A percentile compares a stretch with the other conserved stretches of the same genome.
Evolutionary conservation across 1,140 invertebrate species (phyloP).

Genomic region (Drosophila equinoxialis): DNA sequence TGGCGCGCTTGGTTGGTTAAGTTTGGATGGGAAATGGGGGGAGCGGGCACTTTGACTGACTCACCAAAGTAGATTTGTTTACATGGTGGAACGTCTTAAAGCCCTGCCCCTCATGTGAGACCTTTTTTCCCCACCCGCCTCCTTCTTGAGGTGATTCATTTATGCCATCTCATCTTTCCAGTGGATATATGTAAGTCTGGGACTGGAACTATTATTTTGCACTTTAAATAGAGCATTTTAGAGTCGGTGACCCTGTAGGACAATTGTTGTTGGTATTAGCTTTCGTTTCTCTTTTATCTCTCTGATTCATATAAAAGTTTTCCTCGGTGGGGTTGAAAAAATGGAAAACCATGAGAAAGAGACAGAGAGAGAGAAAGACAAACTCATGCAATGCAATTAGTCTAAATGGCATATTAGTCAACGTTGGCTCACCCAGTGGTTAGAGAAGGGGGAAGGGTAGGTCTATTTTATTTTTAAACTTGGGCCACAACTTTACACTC

Average conservation of each 20-base stretch:
- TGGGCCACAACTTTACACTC: conserved; percentile 19
- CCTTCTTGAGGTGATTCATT: too few relatives aligned
- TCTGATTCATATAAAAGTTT: conserved; percentile 18
- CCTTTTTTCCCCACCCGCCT: background rate
- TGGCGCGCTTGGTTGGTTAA: conserved; percentile 13
- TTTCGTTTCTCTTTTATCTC: background rate
- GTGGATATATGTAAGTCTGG: too few relatives aligned
- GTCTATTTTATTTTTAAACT: conserved; percentile 17
- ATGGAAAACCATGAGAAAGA: background rate
- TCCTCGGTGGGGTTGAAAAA: background rate
- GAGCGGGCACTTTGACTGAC: background rate
- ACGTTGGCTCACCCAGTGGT: conserved; percentile 10
- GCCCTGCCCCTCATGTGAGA: background rate
- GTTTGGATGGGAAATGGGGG: background rate
- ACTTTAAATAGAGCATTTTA: background rate
- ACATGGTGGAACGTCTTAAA: conserved; percentile 13
- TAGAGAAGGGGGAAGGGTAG: background rate
- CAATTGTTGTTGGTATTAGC: background rate
- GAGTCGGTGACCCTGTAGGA: background rate
- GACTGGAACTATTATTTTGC: background rate
- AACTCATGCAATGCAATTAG: conserved; percentile 22
- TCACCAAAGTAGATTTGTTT: conserved; percentile 19
- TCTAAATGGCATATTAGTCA: conserved; percentile 25
- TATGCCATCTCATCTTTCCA: too few relatives aligned
- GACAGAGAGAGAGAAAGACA: background rate